Conservation (phyloP, 1,140 invertebrate genomes). For the Trichonephila clavata region DNA sequence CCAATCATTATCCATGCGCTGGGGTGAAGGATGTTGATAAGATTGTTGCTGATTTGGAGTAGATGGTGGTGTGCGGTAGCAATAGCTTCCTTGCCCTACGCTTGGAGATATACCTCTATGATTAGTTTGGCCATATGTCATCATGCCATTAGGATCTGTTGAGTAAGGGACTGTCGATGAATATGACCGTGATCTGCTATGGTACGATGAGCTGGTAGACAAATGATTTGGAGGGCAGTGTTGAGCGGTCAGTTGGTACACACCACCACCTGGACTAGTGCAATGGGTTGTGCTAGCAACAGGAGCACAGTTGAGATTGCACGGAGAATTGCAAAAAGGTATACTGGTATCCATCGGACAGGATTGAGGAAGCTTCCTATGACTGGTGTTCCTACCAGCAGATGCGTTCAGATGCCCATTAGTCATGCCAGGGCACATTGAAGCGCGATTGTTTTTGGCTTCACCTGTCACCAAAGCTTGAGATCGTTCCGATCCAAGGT, state of each 20-base stretch:
- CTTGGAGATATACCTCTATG: slow-evolving; percentile 70
- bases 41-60: slow-evolving; percentile 61
- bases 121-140: slow-evolving; percentile 52
- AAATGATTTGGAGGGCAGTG: slow-evolving; percentile 71
- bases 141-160: slow-evolving; percentile 59
- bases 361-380: slow-evolving; percentile 63
- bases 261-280: slow-evolving; percentile 67
- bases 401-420: slow-evolving; percentile 57
- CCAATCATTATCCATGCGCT: slow-evolving; percentile 74
- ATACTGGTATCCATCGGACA: slow-evolving; percentile 67
- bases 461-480: slow-evolving; percentile 36
- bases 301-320: slow-evolving; percentile 69
- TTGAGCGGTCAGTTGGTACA: slow-evolving; percentile 65
- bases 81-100: slow-evolving; percentile 55
- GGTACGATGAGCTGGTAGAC: slow-evolving; percentile 69
- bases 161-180: slow-evolving; percentile 58
- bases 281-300: slow-evolving; percentile 46
- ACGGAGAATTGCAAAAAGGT: slow-evolving; percentile 71
- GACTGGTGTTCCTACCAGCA: neutral
- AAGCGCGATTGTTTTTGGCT: neutral
- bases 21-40: slow-evolving; percentile 67
- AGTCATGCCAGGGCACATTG: slow-evolving; percentile 18
- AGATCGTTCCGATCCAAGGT: slow-evolving; percentile 52
- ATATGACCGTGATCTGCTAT: slow-evolving; percentile 57
- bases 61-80: slow-evolving; percentile 74